These are phyloP conservation scores for Prunella himalayana DNA, from an alignment of 2,113 vertebrate species.

Conservation along the genomic window DNA sequence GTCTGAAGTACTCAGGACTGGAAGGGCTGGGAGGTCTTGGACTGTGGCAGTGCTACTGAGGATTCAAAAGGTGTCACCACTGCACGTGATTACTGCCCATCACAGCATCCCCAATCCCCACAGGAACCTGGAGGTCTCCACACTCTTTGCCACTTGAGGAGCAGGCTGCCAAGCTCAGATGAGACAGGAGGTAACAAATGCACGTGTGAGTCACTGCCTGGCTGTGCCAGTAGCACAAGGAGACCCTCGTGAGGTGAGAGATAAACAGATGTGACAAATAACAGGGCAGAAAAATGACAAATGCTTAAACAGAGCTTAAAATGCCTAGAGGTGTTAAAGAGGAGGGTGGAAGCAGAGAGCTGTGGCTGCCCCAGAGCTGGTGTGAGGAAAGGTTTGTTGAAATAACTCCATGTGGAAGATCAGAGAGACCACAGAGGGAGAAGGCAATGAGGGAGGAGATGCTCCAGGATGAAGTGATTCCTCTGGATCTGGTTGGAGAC, in stretches of 20 bases:
- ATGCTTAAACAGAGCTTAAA: background rate
- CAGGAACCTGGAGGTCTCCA: background rate
- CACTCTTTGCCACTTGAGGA: background rate
- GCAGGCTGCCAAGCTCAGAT: background rate
- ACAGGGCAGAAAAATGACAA: background rate
- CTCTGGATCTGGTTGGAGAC: background rate
- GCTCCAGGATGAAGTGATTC: background rate
- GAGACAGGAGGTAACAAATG: background rate
- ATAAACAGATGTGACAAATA: background rate
- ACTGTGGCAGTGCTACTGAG: background rate
- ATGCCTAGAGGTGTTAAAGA: background rate
- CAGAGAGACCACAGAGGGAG: background rate
- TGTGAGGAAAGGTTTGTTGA: background rate
- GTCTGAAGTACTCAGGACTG: background rate
- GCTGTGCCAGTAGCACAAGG: background rate
- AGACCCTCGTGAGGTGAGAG: rapidly evolving
- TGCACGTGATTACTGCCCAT: rapidly evolving
- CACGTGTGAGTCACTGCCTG: rapidly evolving
- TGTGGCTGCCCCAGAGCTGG: background rate
- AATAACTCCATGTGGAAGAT: background rate
- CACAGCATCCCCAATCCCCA: background rate
- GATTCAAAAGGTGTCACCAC: background rate
- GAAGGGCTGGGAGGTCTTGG: background rate
- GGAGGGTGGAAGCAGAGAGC: background rate
- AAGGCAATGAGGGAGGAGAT: background rate